Evolutionary conservation across 2,888 invertebrate species (phyloP).

Genomic region (Masnerella sp.): DNA sequence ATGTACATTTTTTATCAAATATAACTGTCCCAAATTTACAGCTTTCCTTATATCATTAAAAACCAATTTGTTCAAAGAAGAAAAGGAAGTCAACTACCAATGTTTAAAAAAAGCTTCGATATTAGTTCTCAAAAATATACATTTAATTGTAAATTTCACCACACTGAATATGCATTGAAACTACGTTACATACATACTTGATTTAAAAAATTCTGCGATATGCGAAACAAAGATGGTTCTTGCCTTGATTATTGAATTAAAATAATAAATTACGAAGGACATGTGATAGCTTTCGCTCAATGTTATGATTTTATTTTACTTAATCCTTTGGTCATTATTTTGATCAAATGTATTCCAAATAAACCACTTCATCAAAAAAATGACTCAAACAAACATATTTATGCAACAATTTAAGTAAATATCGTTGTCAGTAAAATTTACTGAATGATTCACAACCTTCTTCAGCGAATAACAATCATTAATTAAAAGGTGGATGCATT

Average conservation of each 20-base stretch:
- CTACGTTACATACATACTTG: slow-evolving; percentile 5
- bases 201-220: too few relatives aligned
- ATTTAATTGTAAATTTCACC: slow-evolving; percentile 2
- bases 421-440: slow-evolving; percentile 49
- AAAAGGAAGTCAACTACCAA: too few relatives aligned
- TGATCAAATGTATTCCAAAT: background rate
- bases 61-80: too few relatives aligned
- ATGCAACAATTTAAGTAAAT: slow-evolving; percentile 31
- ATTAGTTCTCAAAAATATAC: slow-evolving; percentile 9
- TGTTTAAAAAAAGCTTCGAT: too few relatives aligned
- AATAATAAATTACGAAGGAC: slow-evolving; percentile 1
- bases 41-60: too few relatives aligned
- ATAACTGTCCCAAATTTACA: too few relatives aligned
- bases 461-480: slow-evolving; percentile 14
- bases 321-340: background rate
- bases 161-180: slow-evolving; percentile 17
- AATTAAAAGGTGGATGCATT: slow-evolving; percentile 7
- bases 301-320: background rate
- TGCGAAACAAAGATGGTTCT: too few relatives aligned
- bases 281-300: background rate
- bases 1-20: too few relatives aligned
- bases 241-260: too few relatives aligned
- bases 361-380: slow-evolving; percentile 7
- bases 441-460: slow-evolving; percentile 47
- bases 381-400: slow-evolving; percentile 8